Percentiles rank a stretch among this genome's conserved stretches.
Conservation (phyloP, 2,888 invertebrate genomes). For the Villa cingulata region DNA sequence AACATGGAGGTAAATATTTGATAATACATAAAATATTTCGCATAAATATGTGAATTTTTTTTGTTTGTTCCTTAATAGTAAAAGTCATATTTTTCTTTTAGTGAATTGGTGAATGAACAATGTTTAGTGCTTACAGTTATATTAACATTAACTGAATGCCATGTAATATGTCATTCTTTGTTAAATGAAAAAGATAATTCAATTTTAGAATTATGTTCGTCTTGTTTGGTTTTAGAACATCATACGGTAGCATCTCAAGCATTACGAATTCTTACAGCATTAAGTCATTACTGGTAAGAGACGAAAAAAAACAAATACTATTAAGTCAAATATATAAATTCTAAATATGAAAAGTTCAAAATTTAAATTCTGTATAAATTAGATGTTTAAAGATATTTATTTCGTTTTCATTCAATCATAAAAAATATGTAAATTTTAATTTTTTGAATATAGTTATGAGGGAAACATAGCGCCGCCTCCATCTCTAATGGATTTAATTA, state of each 20-base stretch:
- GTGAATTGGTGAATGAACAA: slow-evolving; percentile 28
- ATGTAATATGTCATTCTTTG: slow-evolving; percentile 30
- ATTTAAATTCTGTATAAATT: too few species aligned
- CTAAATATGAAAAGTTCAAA: too few species aligned
- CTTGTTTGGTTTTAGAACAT: slow-evolving; percentile 30
- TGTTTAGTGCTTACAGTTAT: slow-evolving; percentile 31
- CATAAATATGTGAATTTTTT: too few species aligned
- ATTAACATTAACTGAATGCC: slow-evolving; percentile 31
- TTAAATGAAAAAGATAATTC: slow-evolving; percentile 28
- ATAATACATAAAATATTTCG: neutral
- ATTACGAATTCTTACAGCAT: slow-evolving; percentile 29
- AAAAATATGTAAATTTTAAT: too few species aligned
- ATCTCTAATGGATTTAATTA: slow-evolving; percentile 28
- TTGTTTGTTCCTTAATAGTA: too few species aligned
- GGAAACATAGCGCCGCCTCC: slow-evolving; percentile 19
- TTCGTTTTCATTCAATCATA: too few species aligned
- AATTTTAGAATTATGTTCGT: slow-evolving; percentile 28
- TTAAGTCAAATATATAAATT: too few species aligned
- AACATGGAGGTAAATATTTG: slow-evolving; percentile 18
- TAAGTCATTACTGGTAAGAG: slow-evolving; percentile 19
- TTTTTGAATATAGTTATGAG: slow-evolving; percentile 10
- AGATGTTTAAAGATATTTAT: too few species aligned
- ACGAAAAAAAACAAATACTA: too few species aligned
- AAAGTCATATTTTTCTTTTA: slow-evolving; percentile 5
- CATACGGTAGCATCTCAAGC: slow-evolving; percentile 31